Evolutionary conservation across 1,140 invertebrate species (phyloP).

Genomic region (Scaptomyza montana): DNA sequence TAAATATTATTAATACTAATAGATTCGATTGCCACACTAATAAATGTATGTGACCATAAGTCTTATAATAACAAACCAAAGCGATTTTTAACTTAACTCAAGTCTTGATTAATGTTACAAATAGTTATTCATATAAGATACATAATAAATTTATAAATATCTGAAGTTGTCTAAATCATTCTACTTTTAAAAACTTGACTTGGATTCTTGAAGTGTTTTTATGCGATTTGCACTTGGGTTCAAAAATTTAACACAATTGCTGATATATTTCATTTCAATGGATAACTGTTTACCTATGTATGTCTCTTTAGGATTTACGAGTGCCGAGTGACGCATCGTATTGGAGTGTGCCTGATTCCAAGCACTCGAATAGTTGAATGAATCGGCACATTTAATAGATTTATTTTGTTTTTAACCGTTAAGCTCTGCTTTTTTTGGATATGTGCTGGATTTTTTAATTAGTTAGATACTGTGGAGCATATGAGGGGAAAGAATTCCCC

Average conservation of each 20-base stretch:
- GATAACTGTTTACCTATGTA: conserved; percentile 32
- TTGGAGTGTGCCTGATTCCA: conserved; percentile 11
- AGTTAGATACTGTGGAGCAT: conserved; percentile 8
- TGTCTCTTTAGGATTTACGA: conserved; percentile 16
- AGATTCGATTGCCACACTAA: no score
- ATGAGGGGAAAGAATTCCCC: conserved; percentile 5
- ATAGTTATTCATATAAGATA: no score
- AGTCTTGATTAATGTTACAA: no score
- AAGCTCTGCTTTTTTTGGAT: background rate
- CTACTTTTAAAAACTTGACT: no score
- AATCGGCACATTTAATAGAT: conserved; percentile 45
- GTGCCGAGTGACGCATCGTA: conserved; percentile 29
- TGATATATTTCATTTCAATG: conserved; percentile 5
- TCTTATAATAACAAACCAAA: no score
- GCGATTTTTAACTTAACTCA: no score
- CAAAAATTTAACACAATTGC: conserved; percentile 11
- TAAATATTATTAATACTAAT: no score
- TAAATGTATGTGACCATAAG: no score
- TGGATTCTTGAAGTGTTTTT: background rate
- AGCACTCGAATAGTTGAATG: conserved; percentile 34
- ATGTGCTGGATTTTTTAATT: conserved; percentile 50
- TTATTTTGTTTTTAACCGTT: background rate
- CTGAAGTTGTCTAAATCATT: no score
- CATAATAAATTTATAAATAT: no score
- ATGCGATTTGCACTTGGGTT: background rate